Conservation (phyloP, 2,113 vertebrate genomes). For the Clinocottus analis region DNA sequence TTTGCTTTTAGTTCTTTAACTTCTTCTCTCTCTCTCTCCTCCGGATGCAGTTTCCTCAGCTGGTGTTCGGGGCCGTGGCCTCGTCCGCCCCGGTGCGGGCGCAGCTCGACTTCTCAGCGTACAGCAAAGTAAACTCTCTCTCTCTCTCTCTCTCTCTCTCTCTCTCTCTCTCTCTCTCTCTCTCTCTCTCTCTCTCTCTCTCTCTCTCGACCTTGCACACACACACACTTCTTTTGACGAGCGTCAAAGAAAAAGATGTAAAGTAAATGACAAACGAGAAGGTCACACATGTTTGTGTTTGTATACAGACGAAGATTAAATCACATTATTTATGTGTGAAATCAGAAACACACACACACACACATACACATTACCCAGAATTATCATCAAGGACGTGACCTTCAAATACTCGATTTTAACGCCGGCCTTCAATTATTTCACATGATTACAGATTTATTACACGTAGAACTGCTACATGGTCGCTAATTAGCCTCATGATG, state of each 20-base stretch:
- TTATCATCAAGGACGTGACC: background rate
- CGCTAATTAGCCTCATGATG: no score
- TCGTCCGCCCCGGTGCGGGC: conserved; percentile 89
- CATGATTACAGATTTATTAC: background rate
- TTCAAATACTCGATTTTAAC: background rate
- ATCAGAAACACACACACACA: background rate
- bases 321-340: background rate
- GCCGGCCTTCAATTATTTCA: no score
- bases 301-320: background rate
- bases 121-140: conserved; percentile 81
- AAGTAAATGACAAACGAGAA: background rate
- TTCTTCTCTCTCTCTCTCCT: background rate
- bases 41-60: conserved; percentile 85
- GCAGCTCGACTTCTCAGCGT: conserved; percentile 86
- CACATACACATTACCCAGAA: background rate
- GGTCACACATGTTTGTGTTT: background rate
- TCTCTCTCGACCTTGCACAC: background rate
- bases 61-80: conserved; percentile 87
- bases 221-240: background rate
- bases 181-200: background rate
- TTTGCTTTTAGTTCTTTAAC: background rate
- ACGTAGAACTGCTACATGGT: background rate
- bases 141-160: background rate
- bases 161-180: background rate
- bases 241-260: background rate